A percentile compares a stretch with the other conserved stretches of the same genome.
Evolutionary conservation across 2,888 invertebrate species (phyloP).

Genomic region (Aporophyla nigra): DNA sequence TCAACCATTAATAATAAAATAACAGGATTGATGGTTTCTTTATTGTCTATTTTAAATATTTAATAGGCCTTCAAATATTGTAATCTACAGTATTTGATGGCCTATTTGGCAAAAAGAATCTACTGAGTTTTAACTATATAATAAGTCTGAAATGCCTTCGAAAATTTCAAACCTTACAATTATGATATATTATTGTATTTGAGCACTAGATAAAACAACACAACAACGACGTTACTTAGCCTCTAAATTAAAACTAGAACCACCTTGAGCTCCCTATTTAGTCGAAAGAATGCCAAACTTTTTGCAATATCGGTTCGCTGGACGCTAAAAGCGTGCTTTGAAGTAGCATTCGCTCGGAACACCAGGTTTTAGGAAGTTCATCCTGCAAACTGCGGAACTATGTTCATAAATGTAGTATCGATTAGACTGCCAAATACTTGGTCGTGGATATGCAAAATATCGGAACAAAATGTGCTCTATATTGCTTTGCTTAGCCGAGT

Average conservation of each 20-base stretch:
- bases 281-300: constrained; percentile 37
- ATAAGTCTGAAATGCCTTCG: background rate
- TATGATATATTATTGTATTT: background rate
- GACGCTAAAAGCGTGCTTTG: constrained; percentile 31
- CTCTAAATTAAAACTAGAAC: constrained; percentile 8
- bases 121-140: background rate
- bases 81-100: background rate
- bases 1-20: constrained; percentile 7
- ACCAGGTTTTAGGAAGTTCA: constrained; percentile 44
- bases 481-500: background rate
- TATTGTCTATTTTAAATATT: background rate
- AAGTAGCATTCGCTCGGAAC: constrained; percentile 11
- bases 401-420: constrained; percentile 40
- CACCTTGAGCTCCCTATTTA: background rate
- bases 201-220: too few relatives aligned
- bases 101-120: background rate
- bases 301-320: constrained; percentile 35
- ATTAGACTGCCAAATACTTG: constrained; percentile 3
- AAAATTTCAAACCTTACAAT: background rate
- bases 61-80: too few relatives aligned
- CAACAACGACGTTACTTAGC: background rate
- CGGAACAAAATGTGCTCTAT: background rate
- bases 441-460: background rate
- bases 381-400: constrained; percentile 20
- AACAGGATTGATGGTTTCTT: background rate